Conservation (phyloP, 2,113 vertebrate genomes). For the Sclerurus mexicanus region DNA sequence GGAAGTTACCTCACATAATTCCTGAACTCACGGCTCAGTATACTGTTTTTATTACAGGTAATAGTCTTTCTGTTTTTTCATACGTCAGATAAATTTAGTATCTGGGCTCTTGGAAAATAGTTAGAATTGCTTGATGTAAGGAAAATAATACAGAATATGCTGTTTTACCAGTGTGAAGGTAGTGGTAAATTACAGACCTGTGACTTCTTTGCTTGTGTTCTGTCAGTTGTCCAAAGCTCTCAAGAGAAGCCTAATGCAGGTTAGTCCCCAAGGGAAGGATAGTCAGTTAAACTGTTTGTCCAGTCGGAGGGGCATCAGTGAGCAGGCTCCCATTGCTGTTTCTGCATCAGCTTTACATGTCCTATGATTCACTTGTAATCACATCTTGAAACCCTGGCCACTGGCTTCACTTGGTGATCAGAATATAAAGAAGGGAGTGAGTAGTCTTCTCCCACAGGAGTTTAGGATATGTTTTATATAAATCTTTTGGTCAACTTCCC, state of each 20-base stretch:
- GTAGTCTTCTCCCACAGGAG: background rate
- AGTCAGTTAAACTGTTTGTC: background rate
- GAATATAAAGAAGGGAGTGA: background rate
- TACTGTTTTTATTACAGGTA: background rate
- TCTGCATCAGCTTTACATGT: background rate
- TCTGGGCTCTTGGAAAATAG: background rate
- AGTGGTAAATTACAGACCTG: background rate
- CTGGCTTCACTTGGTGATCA: background rate
- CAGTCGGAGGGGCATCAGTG: background rate
- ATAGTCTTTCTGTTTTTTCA: background rate
- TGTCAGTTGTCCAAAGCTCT: background rate
- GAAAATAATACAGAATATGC: background rate
- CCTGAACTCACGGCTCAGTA: fast-evolving
- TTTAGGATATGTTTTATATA: background rate
- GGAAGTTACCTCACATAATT: background rate
- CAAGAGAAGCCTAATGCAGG: background rate
- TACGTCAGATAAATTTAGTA: background rate
- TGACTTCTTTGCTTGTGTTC: background rate
- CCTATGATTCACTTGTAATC: background rate
- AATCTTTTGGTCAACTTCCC: background rate
- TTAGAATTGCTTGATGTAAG: background rate
- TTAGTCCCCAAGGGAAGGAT: background rate
- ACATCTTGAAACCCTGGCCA: background rate
- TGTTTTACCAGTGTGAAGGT: background rate
- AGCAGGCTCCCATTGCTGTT: background rate